Conservation (phyloP, 2,797 vertebrate species). For the Orestias chungarensis region DNA sequence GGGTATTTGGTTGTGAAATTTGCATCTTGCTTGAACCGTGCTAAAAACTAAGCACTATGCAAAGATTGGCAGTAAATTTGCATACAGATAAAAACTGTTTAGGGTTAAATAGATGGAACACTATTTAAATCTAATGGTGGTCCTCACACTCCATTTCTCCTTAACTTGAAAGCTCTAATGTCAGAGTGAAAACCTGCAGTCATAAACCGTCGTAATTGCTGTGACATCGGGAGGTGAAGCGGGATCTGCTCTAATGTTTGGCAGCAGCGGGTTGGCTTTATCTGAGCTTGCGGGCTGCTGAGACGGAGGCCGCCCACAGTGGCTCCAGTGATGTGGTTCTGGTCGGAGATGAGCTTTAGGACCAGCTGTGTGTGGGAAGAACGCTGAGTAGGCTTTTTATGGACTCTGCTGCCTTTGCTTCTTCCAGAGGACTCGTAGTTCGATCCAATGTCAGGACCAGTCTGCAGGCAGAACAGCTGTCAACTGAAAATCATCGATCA, state of each 20-base stretch:
- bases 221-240: slow-evolving; percentile 19
- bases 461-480: neutral
- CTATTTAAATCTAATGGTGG: neutral
- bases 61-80: neutral
- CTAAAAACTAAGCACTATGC: neutral
- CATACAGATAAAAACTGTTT: neutral
- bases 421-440: neutral
- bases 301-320: slow-evolving; percentile 20
- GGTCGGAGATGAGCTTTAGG: slow-evolving; percentile 30
- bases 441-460: neutral
- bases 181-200: neutral
- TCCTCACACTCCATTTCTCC: neutral
- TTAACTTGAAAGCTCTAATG: neutral
- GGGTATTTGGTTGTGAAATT: neutral
- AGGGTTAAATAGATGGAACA: neutral
- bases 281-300: slow-evolving; percentile 11
- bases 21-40: neutral
- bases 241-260: slow-evolving; percentile 35
- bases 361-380: slow-evolving; percentile 50
- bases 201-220: neutral
- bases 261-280: slow-evolving; percentile 7
- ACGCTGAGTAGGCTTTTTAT: slow-evolving; percentile 31
- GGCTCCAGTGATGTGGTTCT: slow-evolving; percentile 51
- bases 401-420: slow-evolving; percentile 10
- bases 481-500: neutral